Base-by-base conservation (phyloP, 2,797 vertebrate genomes). In the Premnoplex brunnescens region DNA sequence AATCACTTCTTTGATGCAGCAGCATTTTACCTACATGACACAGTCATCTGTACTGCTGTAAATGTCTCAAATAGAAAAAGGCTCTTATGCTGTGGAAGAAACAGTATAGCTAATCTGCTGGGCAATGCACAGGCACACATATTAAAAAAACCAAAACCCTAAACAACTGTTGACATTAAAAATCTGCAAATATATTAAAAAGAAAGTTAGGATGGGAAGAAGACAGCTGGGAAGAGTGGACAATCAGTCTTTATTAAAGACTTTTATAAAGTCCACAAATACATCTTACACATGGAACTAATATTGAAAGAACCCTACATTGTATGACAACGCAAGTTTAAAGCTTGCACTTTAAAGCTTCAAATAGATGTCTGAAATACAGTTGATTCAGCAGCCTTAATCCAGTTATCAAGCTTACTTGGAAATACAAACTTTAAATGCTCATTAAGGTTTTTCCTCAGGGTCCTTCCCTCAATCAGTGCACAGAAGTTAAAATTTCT, bases 121-220 rank as follows among this genome's bases (percentile, higher is more conserved):
- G 51, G 39, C 39, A 89, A 64, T 4, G 30, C 7, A 86, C 12
- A 68, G 14, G 14, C 12, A 34, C 32, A n/a, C 6, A 28, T 34
- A 34, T 7, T 7, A 36, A 36, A 36, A 36, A 43, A 43, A 62
- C 3, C 28, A 63, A 56, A 10, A 6, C 5, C 0, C 0, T 3
- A 39, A 62, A 41, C 20, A 86, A n/a, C 3, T 32, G 39, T 0
- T 46, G 14, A 76, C 14, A 34, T n/a, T 39, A 55, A 91, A 91
- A 93, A 48, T 76, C 19, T 84, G 14, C 7, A 44, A 49, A 27
- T 30, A 26, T 27, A 52, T 73, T 69, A 20, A 60, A 59, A 75
- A 78, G 6, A 51, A 88, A 55, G 10, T 73, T 81, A 36, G 44
- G 20, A 66, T 37, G 4, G 15, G 39, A 91, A 59, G n/a, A 82